A percentile compares a stretch with the other conserved stretches of the same genome.
These are phyloP conservation scores for Aphelenchoides besseyi DNA, from an alignment of 1,140 invertebrate genomes.

Conservation along the genomic window DNA sequence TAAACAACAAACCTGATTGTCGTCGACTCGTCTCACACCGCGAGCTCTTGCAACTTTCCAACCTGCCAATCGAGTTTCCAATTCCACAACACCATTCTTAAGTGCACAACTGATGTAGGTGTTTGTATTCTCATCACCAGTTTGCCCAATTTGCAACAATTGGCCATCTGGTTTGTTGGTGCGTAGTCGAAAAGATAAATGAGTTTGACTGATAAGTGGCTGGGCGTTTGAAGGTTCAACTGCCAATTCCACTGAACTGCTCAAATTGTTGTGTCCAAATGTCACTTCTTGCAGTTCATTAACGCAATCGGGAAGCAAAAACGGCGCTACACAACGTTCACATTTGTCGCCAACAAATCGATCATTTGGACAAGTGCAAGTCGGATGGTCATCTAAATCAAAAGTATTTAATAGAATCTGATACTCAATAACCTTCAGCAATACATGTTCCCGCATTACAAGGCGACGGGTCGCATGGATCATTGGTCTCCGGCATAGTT, in stretches of 20 bases:
- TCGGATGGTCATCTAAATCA: background rate
- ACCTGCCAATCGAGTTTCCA: slow-evolving; percentile 26
- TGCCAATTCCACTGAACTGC: background rate
- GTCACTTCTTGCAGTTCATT: slow-evolving; percentile 82
- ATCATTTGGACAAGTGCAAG: background rate
- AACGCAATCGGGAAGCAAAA: slow-evolving; percentile 79
- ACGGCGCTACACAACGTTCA: slow-evolving; percentile 75
- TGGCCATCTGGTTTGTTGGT: slow-evolving; percentile 72
- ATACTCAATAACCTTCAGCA: background rate
- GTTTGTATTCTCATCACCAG: slow-evolving; percentile 36
- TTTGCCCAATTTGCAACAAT: slow-evolving; percentile 78
- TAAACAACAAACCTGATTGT: too few relatives aligned
- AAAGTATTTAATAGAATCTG: background rate
- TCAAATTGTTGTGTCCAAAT: slow-evolving; percentile 76
- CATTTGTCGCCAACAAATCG: slow-evolving; percentile 68
- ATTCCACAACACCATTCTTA: slow-evolving; percentile 25
- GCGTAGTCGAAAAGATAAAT: slow-evolving; percentile 86
- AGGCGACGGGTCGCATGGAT: slow-evolving; percentile 5
- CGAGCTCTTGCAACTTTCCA: slow-evolving; percentile 14
- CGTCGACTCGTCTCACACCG: slow-evolving; percentile 32
- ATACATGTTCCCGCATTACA: slow-evolving; percentile 18
- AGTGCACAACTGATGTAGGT: slow-evolving; percentile 67
- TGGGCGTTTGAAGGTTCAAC: slow-evolving; percentile 10
- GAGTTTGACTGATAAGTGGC: slow-evolving; percentile 67
- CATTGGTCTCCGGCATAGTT: background rate